phyloP scores from a whole-genome alignment of 2,888 invertebrate species.

The Rutpela maculata region DNA sequence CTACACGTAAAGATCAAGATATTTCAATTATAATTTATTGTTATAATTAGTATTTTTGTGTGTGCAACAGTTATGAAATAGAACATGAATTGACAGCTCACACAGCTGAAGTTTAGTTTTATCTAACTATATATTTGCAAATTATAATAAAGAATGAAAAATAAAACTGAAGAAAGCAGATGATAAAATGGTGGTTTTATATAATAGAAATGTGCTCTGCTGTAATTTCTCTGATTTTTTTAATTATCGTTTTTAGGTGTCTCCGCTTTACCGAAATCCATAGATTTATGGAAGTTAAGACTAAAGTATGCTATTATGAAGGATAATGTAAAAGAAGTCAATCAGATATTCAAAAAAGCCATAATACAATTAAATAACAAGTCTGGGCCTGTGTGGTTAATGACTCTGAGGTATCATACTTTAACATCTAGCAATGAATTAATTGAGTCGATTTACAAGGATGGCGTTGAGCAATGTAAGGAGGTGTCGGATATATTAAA shows the following conservation, averaged over 20 bases:
- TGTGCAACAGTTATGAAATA: no score
- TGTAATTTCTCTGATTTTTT: not conserved
- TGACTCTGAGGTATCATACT: slow-evolving; percentile 69
- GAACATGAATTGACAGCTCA: no score
- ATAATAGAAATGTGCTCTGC: no score
- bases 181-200: no score
- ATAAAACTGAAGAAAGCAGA: no score
- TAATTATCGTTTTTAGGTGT: slow-evolving; percentile 69
- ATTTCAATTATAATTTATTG: no score
- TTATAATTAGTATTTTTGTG: no score
- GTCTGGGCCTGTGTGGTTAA: slow-evolving; percentile 74
- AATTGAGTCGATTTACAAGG: slow-evolving; percentile 71
- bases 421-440: slow-evolving; percentile 68
- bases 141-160: no score
- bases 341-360: slow-evolving; percentile 66
- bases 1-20: no score
- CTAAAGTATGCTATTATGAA: slow-evolving; percentile 74
- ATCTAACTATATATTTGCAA: no score
- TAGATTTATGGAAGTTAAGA: slow-evolving; percentile 76
- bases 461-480: slow-evolving; percentile 75
- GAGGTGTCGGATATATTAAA: slow-evolving; percentile 76
- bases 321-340: slow-evolving; percentile 69
- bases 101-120: no score
- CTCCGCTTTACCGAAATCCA: slow-evolving; percentile 72
- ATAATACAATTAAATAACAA: slow-evolving; percentile 69